Percentiles rank a stretch among this genome's conserved stretches.
Evolutionary conservation across 2,113 vertebrate genomes (phyloP).

Genomic region (Chauna torquata): DNA sequence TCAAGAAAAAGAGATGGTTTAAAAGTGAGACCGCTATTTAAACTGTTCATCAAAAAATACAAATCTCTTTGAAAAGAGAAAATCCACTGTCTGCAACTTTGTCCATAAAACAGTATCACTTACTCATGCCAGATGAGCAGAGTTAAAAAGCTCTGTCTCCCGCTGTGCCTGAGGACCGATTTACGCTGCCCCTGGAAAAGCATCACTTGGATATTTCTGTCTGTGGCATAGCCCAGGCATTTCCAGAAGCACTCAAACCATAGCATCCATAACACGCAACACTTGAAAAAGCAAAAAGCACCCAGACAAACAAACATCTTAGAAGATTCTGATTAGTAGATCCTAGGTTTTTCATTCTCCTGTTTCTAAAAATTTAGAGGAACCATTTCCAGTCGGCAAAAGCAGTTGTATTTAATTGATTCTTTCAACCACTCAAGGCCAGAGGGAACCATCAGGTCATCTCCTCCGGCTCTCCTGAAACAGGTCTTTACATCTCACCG

Average conservation of each 20-base stretch:
- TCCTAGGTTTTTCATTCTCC: no score
- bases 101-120: not conserved
- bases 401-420: not conserved
- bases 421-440: not conserved
- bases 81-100: rapidly evolving
- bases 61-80: not conserved
- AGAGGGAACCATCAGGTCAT: not conserved
- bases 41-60: not conserved
- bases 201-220: not conserved
- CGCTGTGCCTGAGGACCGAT: rapidly evolving
- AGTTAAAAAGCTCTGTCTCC: not conserved
- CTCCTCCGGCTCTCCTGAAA: not conserved
- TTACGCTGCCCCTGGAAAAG: not conserved
- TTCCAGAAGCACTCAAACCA: not conserved
- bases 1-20: not conserved
- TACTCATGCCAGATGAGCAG: not conserved
- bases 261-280: not conserved
- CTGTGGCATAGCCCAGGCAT: not conserved
- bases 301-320: not conserved
- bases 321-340: no score
- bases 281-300: not conserved
- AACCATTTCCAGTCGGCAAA: not conserved
- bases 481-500: not conserved
- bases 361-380: not conserved
- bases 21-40: not conserved